Percentiles rank a stretch among this genome's conserved stretches.
phyloP scores from a whole-genome alignment of 2,888 invertebrate species.

The Agrilus cyanescens region DNA sequence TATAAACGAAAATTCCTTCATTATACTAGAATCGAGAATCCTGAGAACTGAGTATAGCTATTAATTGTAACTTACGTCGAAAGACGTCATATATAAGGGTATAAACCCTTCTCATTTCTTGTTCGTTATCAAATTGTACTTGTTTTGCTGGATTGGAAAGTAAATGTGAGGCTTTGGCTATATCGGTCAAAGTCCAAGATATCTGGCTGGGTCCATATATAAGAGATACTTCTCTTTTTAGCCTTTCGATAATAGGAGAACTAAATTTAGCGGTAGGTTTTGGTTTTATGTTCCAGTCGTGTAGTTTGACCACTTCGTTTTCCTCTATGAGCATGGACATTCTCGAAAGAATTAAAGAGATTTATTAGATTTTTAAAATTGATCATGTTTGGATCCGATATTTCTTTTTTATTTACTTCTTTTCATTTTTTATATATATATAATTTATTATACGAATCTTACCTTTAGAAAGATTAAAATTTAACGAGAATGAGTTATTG shows the following conservation, averaged over 20 bases:
- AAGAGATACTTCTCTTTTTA: constrained; percentile 4
- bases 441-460: no score
- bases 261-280: constrained; percentile 18
- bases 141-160: constrained; percentile 39
- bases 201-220: constrained; percentile 16
- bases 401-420: no score
- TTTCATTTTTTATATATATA: no score
- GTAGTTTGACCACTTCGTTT: constrained; percentile 21
- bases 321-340: constrained; percentile 17
- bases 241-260: constrained; percentile 13
- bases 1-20: no score
- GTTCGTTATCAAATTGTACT: constrained; percentile 49
- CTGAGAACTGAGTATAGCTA: no score
- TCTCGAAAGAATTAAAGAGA: constrained; percentile 11
- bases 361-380: no score
- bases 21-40: no score
- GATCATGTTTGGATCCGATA: no score
- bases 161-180: constrained; percentile 46
- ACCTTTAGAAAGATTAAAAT: no score
- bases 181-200: constrained; percentile 35
- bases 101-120: constrained; percentile 62
- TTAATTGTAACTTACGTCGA: constrained; percentile 47
- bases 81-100: constrained; percentile 63
- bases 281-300: constrained; percentile 31
- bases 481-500: no score